Evolutionary conservation across 2,797 vertebrate genomes (phyloP).

Genomic region (Ctenosaura bakeri): DNA sequence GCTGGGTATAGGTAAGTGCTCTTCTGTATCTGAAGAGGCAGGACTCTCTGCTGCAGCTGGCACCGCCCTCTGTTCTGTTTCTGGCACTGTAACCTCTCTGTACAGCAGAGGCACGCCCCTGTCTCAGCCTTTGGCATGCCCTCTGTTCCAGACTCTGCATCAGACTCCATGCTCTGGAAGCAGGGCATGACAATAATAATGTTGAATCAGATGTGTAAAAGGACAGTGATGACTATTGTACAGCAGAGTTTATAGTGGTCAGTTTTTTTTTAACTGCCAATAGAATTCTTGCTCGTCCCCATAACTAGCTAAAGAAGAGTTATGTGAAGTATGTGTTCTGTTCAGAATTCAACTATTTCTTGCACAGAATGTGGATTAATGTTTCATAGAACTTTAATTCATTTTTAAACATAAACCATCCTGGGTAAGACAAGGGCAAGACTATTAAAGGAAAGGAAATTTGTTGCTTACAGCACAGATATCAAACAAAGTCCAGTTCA

Average conservation of each 20-base stretch:
- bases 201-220: background rate
- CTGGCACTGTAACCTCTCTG: no score
- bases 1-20: no score
- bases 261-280: background rate
- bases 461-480: slow-evolving; percentile 77
- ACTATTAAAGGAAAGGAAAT: slow-evolving; percentile 44
- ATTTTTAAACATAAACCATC: background rate
- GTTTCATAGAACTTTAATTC: slow-evolving; percentile 38
- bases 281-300: background rate
- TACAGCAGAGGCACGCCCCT: no score
- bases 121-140: no score
- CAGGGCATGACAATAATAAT: no score
- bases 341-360: slow-evolving; percentile 17
- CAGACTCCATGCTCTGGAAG: no score
- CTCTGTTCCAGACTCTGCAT: no score
- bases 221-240: background rate
- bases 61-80: no score
- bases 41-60: no score
- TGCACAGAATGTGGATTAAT: slow-evolving; percentile 10
- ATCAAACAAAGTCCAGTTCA: slow-evolving; percentile 75
- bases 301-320: background rate
- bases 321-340: background rate
- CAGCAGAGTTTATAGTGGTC: background rate
- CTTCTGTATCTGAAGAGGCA: no score
- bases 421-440: background rate